These are phyloP conservation scores for Sinocyclocheilus anshuiensis DNA, from an alignment of 2,113 vertebrate genomes.

Conservation along the genomic window DNA sequence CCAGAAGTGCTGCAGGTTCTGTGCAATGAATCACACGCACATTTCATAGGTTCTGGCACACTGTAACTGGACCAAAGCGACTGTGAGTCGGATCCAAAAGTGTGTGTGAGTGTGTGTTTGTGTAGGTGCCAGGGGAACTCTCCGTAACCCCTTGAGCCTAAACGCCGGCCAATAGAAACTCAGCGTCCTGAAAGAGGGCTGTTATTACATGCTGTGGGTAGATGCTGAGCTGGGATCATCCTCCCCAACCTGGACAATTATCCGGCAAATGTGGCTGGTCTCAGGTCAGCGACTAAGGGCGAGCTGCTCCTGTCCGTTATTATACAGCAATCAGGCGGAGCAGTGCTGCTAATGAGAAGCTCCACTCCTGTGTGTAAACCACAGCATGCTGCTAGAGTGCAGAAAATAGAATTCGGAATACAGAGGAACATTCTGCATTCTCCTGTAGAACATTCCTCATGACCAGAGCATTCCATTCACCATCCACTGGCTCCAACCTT, in stretches of 20 bases:
- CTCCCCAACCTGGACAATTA: constrained; percentile 34
- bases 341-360: constrained; percentile 19
- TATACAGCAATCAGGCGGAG: constrained; percentile 34
- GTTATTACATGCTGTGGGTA: constrained; percentile 47
- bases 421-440: constrained; percentile 11
- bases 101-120: constrained; percentile 37
- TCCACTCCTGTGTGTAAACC: constrained; percentile 31
- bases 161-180: constrained; percentile 51
- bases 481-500: neutral
- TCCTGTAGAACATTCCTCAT: constrained; percentile 21
- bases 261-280: constrained; percentile 13
- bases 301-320: constrained; percentile 17
- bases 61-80: constrained; percentile 31
- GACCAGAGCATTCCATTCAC: constrained; percentile 32
- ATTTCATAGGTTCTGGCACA: neutral
- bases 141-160: constrained; percentile 42
- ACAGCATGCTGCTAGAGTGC: neutral
- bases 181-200: constrained; percentile 44
- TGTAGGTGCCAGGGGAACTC: constrained; percentile 43
- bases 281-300: constrained; percentile 19
- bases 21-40: no score
- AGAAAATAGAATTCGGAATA: constrained; percentile 55
- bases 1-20: no score
- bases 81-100: constrained; percentile 41
- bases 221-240: constrained; percentile 33